A percentile compares a stretch with the other conserved stretches of the same genome.
These are phyloP conservation scores for Xanthorhoe designata DNA, from an alignment of 2,888 invertebrate species.

Conservation along the genomic window DNA sequence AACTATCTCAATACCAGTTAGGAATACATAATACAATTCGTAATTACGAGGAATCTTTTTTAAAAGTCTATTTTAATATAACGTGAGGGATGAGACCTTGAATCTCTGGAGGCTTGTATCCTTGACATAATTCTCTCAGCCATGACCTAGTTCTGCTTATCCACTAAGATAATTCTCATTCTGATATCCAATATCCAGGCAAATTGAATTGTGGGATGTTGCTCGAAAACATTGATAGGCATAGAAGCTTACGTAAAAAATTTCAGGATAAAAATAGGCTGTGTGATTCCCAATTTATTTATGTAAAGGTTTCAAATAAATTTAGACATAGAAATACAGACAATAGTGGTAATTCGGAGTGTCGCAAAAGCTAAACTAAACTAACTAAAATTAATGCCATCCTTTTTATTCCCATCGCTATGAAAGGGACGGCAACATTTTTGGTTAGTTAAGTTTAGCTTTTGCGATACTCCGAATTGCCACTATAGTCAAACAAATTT, in stretches of 20 bases:
- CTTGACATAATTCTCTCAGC: background rate
- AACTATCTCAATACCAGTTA: too few relatives aligned
- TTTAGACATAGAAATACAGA: too few relatives aligned
- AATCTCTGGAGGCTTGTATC: background rate
- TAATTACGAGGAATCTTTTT: too few relatives aligned
- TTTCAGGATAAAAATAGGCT: background rate
- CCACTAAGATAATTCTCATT: background rate
- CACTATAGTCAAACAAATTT: too few relatives aligned
- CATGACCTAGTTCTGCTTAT: background rate
- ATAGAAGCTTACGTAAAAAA: background rate
- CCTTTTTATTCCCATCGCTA: too few relatives aligned
- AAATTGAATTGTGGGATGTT: conserved; percentile 1
- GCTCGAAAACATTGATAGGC: background rate
- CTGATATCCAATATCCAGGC: conserved; percentile 1
- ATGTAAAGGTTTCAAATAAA: background rate
- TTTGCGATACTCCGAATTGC: too few relatives aligned
- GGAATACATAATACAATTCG: too few relatives aligned
- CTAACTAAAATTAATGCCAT: too few relatives aligned
- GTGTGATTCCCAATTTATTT: background rate
- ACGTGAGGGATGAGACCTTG: background rate
- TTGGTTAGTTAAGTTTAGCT: too few relatives aligned
- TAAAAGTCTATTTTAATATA: background rate
- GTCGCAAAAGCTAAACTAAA: too few relatives aligned
- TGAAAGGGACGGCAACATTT: too few relatives aligned
- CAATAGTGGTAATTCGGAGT: too few relatives aligned